Evolutionary conservation across 1,140 invertebrate genomes (phyloP).

Genomic region (Caenorhabditis latens): DNA sequence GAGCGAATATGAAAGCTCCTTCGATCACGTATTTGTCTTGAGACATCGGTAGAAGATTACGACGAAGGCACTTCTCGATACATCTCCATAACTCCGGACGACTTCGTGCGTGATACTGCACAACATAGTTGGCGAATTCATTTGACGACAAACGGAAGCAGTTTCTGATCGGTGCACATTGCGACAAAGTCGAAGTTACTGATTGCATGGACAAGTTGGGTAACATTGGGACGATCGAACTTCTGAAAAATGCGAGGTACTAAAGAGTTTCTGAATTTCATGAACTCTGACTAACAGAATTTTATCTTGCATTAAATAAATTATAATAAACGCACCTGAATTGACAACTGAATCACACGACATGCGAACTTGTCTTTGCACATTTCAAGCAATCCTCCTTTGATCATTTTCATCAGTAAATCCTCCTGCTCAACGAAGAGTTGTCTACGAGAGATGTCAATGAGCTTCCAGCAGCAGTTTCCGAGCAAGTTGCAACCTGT

Average conservation of each 20-base stretch:
- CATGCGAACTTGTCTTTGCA: slow-evolving; percentile 23
- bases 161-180: slow-evolving; percentile 24
- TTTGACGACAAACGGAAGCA: slow-evolving; percentile 62
- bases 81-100: slow-evolving; percentile 46
- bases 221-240: background rate
- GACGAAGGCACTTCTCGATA: slow-evolving; percentile 66
- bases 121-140: slow-evolving; percentile 69
- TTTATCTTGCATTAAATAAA: background rate
- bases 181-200: background rate
- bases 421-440: background rate
- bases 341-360: background rate
- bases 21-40: slow-evolving; percentile 74
- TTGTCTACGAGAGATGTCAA: background rate
- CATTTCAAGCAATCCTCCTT: background rate
- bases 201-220: background rate
- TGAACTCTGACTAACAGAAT: too few species aligned
- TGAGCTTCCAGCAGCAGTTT: slow-evolving; percentile 1
- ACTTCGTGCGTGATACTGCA: slow-evolving; percentile 65
- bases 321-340: background rate
- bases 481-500: background rate
- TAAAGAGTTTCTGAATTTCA: too few species aligned
- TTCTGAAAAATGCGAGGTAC: background rate
- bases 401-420: background rate
- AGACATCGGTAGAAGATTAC: slow-evolving; percentile 70
- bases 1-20: slow-evolving; percentile 67